Evolutionary conservation across 1,140 invertebrate species (phyloP).

Genomic region (Pachypsylla venusta): DNA sequence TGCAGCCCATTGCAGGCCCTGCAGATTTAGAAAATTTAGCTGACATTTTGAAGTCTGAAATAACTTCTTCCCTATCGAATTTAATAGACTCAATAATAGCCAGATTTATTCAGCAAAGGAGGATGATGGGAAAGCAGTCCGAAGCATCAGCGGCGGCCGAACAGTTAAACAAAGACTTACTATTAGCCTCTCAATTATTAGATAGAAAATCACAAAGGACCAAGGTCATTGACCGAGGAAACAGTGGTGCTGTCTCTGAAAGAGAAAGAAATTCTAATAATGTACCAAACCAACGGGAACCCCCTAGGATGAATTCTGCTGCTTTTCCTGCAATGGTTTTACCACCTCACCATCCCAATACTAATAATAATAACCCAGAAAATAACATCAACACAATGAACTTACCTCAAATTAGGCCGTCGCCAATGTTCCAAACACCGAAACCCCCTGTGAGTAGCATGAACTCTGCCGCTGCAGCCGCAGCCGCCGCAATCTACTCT

Average conservation of each 20-base stretch:
- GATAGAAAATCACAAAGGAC: conserved; percentile 68
- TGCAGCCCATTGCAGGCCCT: conserved; percentile 46
- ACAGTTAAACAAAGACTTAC: conserved; percentile 63
- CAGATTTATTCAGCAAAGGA: conserved; percentile 64
- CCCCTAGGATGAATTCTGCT: conserved; percentile 36
- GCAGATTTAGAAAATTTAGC: conserved; percentile 67
- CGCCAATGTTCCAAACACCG: conserved; percentile 62
- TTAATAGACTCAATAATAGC: conserved; percentile 79
- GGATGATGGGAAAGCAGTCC: conserved; percentile 55
- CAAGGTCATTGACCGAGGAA: conserved; percentile 52
- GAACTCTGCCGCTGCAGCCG: conserved; percentile 42
- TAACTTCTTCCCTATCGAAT: conserved; percentile 62
- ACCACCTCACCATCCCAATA: conserved; percentile 23
- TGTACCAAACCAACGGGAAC: conserved; percentile 12
- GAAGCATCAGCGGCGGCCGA: conserved; percentile 59
- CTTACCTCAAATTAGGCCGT: conserved; percentile 49
- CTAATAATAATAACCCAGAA: conserved; percentile 32
- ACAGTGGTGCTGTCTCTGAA: conserved; percentile 29
- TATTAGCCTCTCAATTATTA: conserved; percentile 58
- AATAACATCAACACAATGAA: conserved; percentile 43
- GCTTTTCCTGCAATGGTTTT: conserved; percentile 29
- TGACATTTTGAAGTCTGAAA: conserved; percentile 77
- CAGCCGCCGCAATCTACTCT: conserved; percentile 15
- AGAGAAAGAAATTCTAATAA: conserved; percentile 22
- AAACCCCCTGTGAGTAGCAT: conserved; percentile 52